Evolutionary conservation across 2,797 vertebrate genomes (phyloP).

Genomic region (Semotilus atromaculatus): DNA sequence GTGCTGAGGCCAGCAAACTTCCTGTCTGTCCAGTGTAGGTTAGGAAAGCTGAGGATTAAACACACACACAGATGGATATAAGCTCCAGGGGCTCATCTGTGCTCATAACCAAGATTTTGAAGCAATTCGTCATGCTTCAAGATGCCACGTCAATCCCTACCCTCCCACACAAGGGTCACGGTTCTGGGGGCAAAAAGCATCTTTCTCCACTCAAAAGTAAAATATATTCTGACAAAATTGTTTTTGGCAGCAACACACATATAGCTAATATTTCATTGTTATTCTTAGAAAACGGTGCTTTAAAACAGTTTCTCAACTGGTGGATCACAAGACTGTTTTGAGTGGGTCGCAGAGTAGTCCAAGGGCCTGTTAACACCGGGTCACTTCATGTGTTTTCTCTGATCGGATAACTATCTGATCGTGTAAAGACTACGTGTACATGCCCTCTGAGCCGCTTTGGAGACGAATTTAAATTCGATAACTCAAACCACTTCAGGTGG

Average conservation of each 20-base stretch:
- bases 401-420: too few species aligned
- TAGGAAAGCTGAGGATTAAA: conserved; percentile 43
- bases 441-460: too few species aligned
- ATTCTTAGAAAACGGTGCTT: neutral
- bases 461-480: too few species aligned
- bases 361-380: neutral
- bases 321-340: neutral
- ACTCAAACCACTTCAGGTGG: too few species aligned
- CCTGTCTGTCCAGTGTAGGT: conserved; percentile 37
- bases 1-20: conserved; percentile 53
- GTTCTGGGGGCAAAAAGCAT: neutral
- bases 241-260: neutral
- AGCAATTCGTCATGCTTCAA: conserved; percentile 48
- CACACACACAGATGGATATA: conserved; percentile 20
- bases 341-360: neutral
- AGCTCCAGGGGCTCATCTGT: conserved; percentile 45
- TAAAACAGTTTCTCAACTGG: neutral
- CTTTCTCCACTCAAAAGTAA: neutral
- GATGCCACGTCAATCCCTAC: neutral
- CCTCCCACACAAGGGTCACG: neutral
- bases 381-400: too few species aligned
- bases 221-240: neutral
- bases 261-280: neutral
- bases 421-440: too few species aligned
- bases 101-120: conserved; percentile 36